A percentile compares a stretch with the other conserved stretches of the same genome.
These are phyloP conservation scores for Danio jaintianensis DNA, from an alignment of 2,797 vertebrate genomes.

Conservation along the genomic window DNA sequence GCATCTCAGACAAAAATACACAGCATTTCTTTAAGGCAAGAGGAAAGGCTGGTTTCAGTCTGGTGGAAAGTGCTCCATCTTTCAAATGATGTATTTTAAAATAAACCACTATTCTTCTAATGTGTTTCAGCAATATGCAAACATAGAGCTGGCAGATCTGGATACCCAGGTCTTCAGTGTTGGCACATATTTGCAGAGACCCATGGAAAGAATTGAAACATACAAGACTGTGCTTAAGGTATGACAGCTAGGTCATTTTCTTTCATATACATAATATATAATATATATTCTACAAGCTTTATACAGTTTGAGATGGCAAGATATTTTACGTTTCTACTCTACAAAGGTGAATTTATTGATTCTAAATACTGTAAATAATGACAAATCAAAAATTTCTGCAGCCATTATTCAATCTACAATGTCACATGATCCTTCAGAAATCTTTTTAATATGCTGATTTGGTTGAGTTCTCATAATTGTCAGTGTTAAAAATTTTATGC, in stretches of 20 bases:
- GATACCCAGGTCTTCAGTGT: conserved; percentile 80
- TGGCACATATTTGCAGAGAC: conserved; percentile 90
- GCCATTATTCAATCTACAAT: not conserved
- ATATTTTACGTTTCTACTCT: not conserved
- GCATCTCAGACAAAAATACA: conserved; percentile 84
- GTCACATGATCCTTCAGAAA: not conserved
- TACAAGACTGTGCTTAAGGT: conserved; percentile 95
- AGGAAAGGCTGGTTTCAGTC: not conserved
- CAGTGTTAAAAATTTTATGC: not conserved
- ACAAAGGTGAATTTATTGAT: not conserved
- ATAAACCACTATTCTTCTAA: not conserved
- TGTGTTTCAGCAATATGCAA: conserved; percentile 79
- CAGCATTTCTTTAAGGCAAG: conserved; percentile 91
- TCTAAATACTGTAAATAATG: not conserved
- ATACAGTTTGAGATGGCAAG: not conserved
- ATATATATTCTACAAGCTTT: not conserved
- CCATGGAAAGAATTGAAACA: conserved; percentile 89
- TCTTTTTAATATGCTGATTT: not conserved
- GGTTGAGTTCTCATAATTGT: not conserved
- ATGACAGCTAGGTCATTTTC: not conserved
- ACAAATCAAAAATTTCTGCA: not conserved
- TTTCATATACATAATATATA: not conserved
- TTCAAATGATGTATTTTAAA: not conserved
- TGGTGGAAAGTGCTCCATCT: not conserved
- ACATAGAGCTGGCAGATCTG: conserved; percentile 69